These are phyloP conservation scores for Seira musarum DNA, from an alignment of 2,888 invertebrate species.

Conservation along the genomic window DNA sequence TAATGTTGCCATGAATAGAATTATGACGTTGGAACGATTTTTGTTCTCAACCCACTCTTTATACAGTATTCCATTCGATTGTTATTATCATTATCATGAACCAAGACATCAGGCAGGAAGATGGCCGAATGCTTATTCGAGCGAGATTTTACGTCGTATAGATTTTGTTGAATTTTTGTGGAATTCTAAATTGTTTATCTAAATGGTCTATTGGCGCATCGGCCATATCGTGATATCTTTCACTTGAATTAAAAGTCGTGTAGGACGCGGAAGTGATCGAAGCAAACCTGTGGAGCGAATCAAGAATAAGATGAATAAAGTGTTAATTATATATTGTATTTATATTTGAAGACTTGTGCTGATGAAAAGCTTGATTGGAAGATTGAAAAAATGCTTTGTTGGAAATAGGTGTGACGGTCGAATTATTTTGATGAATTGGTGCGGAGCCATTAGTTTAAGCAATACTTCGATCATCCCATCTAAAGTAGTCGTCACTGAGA, in stretches of 20 bases:
- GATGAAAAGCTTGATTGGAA: background rate
- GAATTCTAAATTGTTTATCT: background rate
- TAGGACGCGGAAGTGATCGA: slow-evolving; percentile 4
- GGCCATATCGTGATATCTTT: too few relatives aligned
- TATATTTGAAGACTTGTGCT: background rate
- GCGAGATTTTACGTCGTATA: background rate
- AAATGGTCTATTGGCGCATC: too few relatives aligned
- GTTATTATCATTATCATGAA: background rate
- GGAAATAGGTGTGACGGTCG: too few relatives aligned
- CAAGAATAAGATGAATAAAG: slow-evolving; percentile 11
- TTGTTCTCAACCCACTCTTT: too few relatives aligned
- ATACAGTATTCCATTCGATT: background rate
- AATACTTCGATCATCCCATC: too few relatives aligned
- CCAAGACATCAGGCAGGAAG: background rate
- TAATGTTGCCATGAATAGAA: too few relatives aligned
- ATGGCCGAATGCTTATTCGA: background rate
- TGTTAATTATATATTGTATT: slow-evolving; percentile 1
- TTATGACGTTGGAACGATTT: too few relatives aligned
- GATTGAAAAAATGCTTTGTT: background rate
- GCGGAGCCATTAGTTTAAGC: too few relatives aligned
- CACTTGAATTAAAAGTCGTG: too few relatives aligned
- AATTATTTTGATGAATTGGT: too few relatives aligned
- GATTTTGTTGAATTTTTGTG: background rate
- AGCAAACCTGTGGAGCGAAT: slow-evolving; percentile 2
- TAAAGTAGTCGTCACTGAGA: too few relatives aligned